Conservation (phyloP, 1,140 invertebrate species). For the Pogonus chalceus region DNA sequence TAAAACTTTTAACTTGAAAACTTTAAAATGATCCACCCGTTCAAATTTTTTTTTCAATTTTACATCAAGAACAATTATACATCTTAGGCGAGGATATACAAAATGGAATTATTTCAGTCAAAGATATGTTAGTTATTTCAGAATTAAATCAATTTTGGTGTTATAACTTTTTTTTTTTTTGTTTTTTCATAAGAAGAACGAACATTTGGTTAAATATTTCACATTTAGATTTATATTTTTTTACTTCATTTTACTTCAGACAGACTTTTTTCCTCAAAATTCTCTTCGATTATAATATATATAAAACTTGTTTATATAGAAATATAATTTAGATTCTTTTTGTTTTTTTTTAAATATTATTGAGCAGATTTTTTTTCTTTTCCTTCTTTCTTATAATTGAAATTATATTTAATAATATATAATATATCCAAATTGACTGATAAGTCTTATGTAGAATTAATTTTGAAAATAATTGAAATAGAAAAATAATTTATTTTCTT, state of each 20-base stretch:
- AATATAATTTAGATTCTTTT: neutral
- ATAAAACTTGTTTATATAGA: neutral
- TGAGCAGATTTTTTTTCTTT: too few relatives aligned
- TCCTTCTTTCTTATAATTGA: too few relatives aligned
- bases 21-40: neutral
- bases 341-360: too few relatives aligned
- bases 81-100: neutral
- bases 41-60: neutral
- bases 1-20: neutral
- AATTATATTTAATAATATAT: too few relatives aligned
- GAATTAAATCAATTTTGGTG: neutral
- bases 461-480: too few relatives aligned
- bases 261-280: too few relatives aligned
- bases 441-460: too few relatives aligned
- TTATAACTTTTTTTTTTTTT: too few relatives aligned
- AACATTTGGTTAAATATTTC: neutral
- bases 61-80: neutral
- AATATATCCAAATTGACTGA: too few relatives aligned
- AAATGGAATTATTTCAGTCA: neutral
- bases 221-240: neutral
- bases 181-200: slow-evolving; percentile 3
- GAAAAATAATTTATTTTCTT: too few relatives aligned
- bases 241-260: too few relatives aligned
- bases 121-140: neutral
- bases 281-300: neutral